phyloP scores from a whole-genome alignment of 2,113 vertebrate genomes.

The Phocoena phocoena region DNA sequence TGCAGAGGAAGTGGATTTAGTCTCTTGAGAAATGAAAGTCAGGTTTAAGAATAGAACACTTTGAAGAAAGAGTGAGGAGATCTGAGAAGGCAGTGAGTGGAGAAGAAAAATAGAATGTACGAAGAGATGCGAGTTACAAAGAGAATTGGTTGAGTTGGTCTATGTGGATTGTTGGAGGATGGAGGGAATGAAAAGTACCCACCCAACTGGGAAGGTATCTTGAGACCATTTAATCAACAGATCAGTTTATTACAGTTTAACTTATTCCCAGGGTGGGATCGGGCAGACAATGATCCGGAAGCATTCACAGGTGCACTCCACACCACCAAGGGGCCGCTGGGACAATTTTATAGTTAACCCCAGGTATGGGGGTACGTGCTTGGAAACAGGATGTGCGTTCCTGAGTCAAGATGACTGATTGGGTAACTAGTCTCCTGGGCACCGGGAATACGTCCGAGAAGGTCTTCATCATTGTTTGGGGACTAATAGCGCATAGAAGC shows the following conservation, averaged over 20 bases:
- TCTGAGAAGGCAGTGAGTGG: not conserved
- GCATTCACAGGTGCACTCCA: not conserved
- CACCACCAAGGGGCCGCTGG: not conserved
- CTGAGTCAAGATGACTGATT: not conserved
- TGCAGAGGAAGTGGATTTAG: not conserved
- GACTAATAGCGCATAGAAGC: not conserved
- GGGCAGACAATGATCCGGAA: not conserved
- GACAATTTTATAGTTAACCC: not conserved
- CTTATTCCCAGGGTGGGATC: not conserved
- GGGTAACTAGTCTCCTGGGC: not conserved
- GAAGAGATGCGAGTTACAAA: not conserved
- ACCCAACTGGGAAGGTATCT: not conserved
- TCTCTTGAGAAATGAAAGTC: not conserved
- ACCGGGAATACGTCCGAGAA: not conserved
- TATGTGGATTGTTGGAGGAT: not conserved
- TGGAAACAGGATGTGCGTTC: not conserved
- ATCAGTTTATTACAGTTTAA: not conserved
- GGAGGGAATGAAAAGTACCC: not conserved
- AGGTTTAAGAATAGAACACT: not conserved
- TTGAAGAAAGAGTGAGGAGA: not conserved
- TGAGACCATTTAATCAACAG: not conserved
- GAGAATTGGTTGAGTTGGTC: not conserved
- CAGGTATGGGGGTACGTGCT: not conserved
- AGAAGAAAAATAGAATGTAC: not conserved
- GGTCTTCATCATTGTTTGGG: not conserved